Conservation (phyloP, 2,113 vertebrate genomes). For the Nycticryphes semicollaris region DNA sequence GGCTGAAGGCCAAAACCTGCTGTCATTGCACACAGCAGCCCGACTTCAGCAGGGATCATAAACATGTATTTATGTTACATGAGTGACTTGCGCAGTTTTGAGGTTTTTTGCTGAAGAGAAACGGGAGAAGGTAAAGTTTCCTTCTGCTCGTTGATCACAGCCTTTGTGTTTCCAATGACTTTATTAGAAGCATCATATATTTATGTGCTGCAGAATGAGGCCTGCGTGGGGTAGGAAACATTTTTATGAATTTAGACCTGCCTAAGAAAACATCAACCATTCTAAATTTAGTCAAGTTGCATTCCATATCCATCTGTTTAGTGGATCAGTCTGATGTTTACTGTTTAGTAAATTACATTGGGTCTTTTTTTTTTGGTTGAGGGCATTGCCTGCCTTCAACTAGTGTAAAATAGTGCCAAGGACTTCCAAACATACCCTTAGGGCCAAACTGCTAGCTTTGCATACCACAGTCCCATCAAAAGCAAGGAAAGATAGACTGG, state of each 20-base stretch:
- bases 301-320: slow-evolving; percentile 39
- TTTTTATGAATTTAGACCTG: slow-evolving; percentile 18
- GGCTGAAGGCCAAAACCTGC: slow-evolving; percentile 36
- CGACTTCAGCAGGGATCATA: background rate
- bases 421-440: background rate
- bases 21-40: background rate
- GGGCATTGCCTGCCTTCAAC: background rate
- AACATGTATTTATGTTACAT: background rate
- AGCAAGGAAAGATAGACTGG: background rate
- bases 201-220: slow-evolving; percentile 7
- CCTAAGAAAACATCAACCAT: slow-evolving; percentile 27
- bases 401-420: slow-evolving; percentile 8
- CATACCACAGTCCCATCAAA: background rate
- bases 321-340: slow-evolving; percentile 14
- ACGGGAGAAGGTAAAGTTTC: background rate
- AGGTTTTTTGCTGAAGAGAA: background rate
- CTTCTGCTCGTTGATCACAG: background rate
- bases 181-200: background rate
- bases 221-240: background rate
- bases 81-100: background rate
- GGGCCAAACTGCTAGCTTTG: background rate
- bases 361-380: background rate
- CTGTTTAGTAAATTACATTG: slow-evolving; percentile 8
- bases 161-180: background rate
- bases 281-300: slow-evolving; percentile 41